Evolutionary conservation across 2,797 vertebrate genomes (phyloP).

Genomic region (Bufotes viridis): DNA sequence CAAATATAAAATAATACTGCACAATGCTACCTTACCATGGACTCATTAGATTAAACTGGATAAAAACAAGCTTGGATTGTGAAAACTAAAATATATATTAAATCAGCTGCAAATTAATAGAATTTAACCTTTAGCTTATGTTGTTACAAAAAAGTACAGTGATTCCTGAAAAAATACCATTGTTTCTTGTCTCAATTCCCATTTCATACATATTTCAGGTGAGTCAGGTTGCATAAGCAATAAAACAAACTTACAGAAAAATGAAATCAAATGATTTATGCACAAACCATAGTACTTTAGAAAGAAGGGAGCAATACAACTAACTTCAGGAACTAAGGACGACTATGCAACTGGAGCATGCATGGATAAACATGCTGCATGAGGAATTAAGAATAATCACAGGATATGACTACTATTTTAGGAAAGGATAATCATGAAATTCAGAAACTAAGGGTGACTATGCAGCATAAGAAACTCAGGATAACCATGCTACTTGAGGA

Average conservation of each 20-base stretch:
- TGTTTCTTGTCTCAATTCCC: not conserved
- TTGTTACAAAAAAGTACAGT: not conserved
- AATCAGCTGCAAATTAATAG: not conserved
- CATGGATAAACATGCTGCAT: not conserved
- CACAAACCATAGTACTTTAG: not conserved
- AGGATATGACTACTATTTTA: no score
- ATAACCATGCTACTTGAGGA: not conserved
- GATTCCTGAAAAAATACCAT: not conserved
- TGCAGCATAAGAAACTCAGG: not conserved
- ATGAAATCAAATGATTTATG: not conserved
- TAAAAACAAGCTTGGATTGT: not conserved
- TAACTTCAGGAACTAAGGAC: not conserved
- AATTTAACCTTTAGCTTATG: not conserved
- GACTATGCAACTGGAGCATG: not conserved
- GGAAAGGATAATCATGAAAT: not conserved
- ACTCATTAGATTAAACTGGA: not conserved
- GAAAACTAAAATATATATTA: not conserved
- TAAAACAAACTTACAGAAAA: not conserved
- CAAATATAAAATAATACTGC: not conserved
- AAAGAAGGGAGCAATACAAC: not conserved
- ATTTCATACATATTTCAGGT: not conserved
- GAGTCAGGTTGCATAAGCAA: not conserved
- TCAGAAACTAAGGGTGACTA: not conserved
- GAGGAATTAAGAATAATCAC: not conserved
- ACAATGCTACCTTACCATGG: not conserved